Conservation (phyloP, 2,113 vertebrate species). For the Petaurus breviceps region DNA sequence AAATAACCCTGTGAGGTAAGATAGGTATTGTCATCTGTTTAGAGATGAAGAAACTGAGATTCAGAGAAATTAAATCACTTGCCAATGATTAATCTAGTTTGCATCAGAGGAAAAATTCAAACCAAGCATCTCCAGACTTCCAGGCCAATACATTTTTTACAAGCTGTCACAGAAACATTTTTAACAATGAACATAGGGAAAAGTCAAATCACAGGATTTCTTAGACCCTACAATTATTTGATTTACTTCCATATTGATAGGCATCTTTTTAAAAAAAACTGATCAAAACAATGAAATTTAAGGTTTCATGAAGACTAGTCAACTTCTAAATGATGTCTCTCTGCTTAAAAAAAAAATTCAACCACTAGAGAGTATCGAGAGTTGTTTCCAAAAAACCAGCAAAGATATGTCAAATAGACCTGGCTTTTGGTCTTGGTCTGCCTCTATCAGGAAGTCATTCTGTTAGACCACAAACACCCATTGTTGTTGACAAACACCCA, state of each 20-base stretch:
- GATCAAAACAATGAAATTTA: not conserved
- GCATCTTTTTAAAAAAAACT: not conserved
- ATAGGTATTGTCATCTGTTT: not conserved
- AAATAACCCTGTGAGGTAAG: not conserved
- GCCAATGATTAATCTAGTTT: not conserved
- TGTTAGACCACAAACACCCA: slow-evolving; percentile 54
- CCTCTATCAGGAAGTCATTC: slow-evolving; percentile 39
- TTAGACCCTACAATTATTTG: not conserved
- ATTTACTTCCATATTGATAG: not conserved
- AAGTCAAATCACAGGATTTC: not conserved
- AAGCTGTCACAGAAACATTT: not conserved
- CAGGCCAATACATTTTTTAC: not conserved
- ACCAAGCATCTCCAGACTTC: not conserved
- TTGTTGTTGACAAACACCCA: slow-evolving; percentile 29
- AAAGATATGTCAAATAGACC: slow-evolving; percentile 5
- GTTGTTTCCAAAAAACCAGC: not conserved
- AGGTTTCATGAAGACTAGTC: not conserved
- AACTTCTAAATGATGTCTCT: not conserved
- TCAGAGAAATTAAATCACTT: not conserved
- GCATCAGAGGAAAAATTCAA: not conserved
- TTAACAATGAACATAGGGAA: not conserved
- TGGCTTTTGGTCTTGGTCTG: slow-evolving; percentile 23
- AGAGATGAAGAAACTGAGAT: not conserved
- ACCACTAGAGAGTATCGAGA: not conserved
- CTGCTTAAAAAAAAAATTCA: not conserved